Evolutionary conservation across 2,888 invertebrate genomes (phyloP).

Genomic region (Hemistola chrysoprasaria): DNA sequence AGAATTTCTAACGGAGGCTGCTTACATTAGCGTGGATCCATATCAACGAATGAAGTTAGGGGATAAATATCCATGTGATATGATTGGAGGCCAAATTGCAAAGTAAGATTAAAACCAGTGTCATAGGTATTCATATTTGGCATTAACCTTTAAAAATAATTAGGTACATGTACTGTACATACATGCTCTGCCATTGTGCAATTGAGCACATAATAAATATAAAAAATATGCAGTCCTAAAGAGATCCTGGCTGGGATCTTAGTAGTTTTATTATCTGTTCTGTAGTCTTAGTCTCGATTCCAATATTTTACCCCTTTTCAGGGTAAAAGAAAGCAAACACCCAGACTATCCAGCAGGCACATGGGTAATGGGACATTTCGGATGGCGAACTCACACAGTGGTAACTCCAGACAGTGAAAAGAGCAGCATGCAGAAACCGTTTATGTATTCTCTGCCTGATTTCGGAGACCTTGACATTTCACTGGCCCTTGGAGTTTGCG

Average conservation of each 20-base stretch:
- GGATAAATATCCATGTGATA: constrained; percentile 68
- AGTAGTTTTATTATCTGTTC: no score
- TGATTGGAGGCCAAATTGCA: constrained; percentile 87
- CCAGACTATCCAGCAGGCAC: constrained; percentile 82
- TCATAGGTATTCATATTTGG: no score
- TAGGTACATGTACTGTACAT: no score
- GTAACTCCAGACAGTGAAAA: constrained; percentile 58
- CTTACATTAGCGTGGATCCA: constrained; percentile 87
- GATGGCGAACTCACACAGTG: constrained; percentile 85
- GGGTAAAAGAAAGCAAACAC: constrained; percentile 86
- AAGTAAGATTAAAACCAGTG: no score
- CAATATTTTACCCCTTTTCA: constrained; percentile 45
- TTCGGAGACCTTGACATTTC: constrained; percentile 82
- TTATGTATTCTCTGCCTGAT: constrained; percentile 72
- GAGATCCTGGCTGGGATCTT: no score
- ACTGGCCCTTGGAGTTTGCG: constrained; percentile 82
- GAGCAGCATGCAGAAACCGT: constrained; percentile 49
- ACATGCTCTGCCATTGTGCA: no score
- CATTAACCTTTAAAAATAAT: no score
- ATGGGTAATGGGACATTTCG: constrained; percentile 83
- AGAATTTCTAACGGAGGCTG: constrained; percentile 85
- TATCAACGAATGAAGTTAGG: constrained; percentile 77
- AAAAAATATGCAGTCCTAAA: no score
- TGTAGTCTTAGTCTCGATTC: no score
- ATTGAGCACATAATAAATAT: no score